A percentile compares a stretch with the other conserved stretches of the same genome.
These are phyloP conservation scores for Eutolmus rufibarbis DNA, from an alignment of 2,888 invertebrate species.

Conservation along the genomic window DNA sequence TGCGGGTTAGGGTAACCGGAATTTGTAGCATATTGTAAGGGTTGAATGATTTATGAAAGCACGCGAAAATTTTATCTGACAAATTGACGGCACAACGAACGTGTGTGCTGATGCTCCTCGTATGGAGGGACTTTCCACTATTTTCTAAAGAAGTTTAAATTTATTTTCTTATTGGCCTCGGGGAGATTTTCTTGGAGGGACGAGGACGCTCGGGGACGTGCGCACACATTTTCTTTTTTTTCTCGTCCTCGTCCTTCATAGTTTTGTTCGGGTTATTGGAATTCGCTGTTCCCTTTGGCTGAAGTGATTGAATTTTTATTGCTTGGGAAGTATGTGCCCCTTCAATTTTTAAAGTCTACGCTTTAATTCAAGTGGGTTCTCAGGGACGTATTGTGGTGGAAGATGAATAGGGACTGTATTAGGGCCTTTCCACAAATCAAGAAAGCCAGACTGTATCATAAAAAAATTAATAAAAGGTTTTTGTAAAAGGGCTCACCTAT, in stretches of 20 bases:
- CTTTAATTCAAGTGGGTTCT: background rate
- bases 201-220: background rate
- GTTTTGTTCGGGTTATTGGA: background rate
- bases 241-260: background rate
- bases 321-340: background rate
- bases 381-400: background rate
- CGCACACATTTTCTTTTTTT: background rate
- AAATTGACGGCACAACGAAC: constrained; percentile 19
- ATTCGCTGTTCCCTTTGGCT: background rate
- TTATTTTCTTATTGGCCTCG: background rate
- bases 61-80: constrained; percentile 31
- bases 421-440: background rate
- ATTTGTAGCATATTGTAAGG: constrained; percentile 24
- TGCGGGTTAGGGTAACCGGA: background rate
- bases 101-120: background rate
- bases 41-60: constrained; percentile 28
- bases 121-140: background rate
- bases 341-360: background rate
- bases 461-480: background rate
- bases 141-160: background rate
- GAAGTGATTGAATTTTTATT: background rate
- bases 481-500: background rate
- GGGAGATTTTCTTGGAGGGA: background rate
- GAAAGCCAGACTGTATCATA: background rate
- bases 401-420: background rate